Percentiles rank a stretch among this genome's conserved stretches.
These are phyloP conservation scores for Serranus cabrilla DNA, from an alignment of 2,797 vertebrate species.

Conservation along the genomic window DNA sequence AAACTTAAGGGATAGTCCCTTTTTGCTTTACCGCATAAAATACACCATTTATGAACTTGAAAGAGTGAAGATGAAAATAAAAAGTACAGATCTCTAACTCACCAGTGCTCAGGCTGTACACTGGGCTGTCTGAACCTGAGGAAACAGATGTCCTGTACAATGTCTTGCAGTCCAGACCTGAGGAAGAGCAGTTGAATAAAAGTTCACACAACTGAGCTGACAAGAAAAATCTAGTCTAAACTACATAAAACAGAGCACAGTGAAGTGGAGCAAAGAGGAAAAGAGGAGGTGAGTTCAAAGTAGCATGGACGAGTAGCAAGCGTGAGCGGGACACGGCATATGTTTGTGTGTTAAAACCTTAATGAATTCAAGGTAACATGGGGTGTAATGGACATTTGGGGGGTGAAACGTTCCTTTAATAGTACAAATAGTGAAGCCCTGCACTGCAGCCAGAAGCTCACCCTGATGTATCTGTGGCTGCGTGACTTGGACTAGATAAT, in stretches of 20 bases:
- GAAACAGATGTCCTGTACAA: slow-evolving; percentile 77
- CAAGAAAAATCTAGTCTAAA: neutral
- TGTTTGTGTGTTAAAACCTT: too few relatives aligned
- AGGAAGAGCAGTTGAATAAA: neutral
- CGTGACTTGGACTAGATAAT: slow-evolving; percentile 17
- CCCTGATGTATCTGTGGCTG: slow-evolving; percentile 17
- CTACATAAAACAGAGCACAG: neutral
- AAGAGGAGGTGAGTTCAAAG: neutral
- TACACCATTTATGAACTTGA: too few relatives aligned
- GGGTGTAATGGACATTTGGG: too few relatives aligned
- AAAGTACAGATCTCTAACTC: slow-evolving; percentile 44
- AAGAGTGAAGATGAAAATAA: neutral
- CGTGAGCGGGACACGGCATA: too few relatives aligned
- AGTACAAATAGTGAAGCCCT: neutral
- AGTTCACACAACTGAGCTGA: neutral
- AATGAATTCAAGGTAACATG: too few relatives aligned
- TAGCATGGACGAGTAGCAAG: neutral
- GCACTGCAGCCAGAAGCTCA: slow-evolving; percentile 21
- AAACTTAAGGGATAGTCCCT: too few relatives aligned
- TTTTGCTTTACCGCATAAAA: too few relatives aligned
- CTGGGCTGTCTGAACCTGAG: slow-evolving; percentile 65
- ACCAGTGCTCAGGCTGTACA: slow-evolving; percentile 76
- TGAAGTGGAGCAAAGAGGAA: neutral
- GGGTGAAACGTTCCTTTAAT: neutral
- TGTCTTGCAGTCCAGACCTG: slow-evolving; percentile 81